These are phyloP conservation scores for Euproctis similis DNA, from an alignment of 2,888 invertebrate genomes.

Conservation along the genomic window DNA sequence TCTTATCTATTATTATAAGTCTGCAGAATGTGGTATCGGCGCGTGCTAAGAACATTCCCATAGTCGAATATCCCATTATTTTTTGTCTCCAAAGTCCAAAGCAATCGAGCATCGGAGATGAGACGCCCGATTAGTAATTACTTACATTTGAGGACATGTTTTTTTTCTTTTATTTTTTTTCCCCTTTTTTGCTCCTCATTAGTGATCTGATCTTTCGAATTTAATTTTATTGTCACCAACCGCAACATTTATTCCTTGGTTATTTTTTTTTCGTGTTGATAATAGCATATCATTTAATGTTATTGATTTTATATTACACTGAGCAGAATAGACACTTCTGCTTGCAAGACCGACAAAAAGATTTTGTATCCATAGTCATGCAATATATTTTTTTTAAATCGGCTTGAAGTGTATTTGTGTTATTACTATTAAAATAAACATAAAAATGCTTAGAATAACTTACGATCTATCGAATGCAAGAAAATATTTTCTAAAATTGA, in stretches of 20 bases:
- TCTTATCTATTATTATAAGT: too few species aligned
- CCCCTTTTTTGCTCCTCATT: constrained; percentile 61
- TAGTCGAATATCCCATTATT: constrained; percentile 52
- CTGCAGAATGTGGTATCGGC: constrained; percentile 25
- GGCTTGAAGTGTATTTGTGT: too few species aligned
- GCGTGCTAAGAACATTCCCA: constrained; percentile 43
- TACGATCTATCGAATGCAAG: too few species aligned
- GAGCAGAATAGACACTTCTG: too few species aligned
- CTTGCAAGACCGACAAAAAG: too few species aligned
- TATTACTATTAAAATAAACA: too few species aligned
- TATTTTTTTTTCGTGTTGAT: not conserved
- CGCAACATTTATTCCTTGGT: not conserved
- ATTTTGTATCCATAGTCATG: too few species aligned
- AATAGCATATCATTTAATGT: too few species aligned
- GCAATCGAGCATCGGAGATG: constrained; percentile 39
- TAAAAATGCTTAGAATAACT: too few species aligned
- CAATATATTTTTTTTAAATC: too few species aligned
- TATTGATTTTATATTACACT: too few species aligned
- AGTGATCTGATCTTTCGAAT: constrained; percentile 23
- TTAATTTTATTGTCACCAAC: not conserved
- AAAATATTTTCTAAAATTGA: too few species aligned
- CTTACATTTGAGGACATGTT: constrained; percentile 69
- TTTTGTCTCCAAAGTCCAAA: constrained; percentile 49
- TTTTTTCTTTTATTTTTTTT: constrained; percentile 60
- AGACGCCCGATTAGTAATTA: constrained; percentile 69